phyloP scores from a whole-genome alignment of 2,888 invertebrate genomes.

The Siphonodentalium dalli region DNA sequence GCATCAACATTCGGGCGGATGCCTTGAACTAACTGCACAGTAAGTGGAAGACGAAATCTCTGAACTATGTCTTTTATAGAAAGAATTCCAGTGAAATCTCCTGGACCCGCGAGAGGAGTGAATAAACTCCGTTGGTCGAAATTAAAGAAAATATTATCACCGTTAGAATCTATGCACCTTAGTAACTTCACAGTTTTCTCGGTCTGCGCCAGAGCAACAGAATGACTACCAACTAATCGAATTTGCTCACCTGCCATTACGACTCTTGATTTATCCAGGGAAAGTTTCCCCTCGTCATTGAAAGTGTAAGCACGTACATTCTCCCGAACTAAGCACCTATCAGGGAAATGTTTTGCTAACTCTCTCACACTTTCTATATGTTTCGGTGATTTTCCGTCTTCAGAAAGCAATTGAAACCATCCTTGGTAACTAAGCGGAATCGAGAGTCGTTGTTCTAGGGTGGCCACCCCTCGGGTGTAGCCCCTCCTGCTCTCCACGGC shows the following conservation, averaged over 20 bases:
- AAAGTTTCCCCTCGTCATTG: constrained; percentile 50
- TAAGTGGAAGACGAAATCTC: constrained; percentile 85
- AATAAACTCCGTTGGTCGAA: constrained; percentile 90
- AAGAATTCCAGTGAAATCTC: constrained; percentile 94
- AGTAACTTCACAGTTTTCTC: constrained; percentile 70
- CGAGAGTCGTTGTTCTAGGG: constrained; percentile 72
- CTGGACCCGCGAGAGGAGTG: constrained; percentile 89
- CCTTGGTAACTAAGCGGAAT: constrained; percentile 91
- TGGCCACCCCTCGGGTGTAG: constrained; percentile 31
- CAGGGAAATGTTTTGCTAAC: constrained; percentile 70
- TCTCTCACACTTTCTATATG: constrained; percentile 89
- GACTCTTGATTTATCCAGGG: constrained; percentile 46
- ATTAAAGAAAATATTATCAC: constrained; percentile 82
- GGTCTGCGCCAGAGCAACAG: constrained; percentile 32
- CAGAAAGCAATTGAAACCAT: constrained; percentile 91
- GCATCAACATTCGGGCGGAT: constrained; percentile 75
- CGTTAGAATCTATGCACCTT: constrained; percentile 85
- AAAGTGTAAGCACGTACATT: constrained; percentile 53
- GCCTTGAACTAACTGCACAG: constrained; percentile 90
- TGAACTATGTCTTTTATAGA: constrained; percentile 85
- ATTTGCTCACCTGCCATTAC: constrained; percentile 58
- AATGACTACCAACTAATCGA: constrained; percentile 52
- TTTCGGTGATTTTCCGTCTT: constrained; percentile 89
- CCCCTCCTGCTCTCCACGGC: constrained; percentile 33
- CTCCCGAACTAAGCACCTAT: constrained; percentile 76